Evolutionary conservation across 2,888 invertebrate genomes (phyloP), one percentile per base, ranked within the genome.

Genomic region (Pristionchus arcanus): DNA sequence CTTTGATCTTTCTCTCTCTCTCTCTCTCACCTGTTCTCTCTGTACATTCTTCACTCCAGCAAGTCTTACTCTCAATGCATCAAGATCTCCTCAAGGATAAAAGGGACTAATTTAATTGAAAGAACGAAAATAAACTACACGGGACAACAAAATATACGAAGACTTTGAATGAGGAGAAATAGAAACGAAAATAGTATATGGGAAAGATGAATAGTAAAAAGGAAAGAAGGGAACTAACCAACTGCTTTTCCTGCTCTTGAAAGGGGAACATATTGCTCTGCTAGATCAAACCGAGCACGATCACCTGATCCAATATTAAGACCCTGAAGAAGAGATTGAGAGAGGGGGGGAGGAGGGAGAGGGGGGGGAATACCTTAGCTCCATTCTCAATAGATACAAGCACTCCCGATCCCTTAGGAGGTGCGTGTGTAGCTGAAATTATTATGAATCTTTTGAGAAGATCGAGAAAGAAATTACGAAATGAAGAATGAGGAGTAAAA

Each of bases 11-110:
- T 55, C 13, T 25, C 25, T 66, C 68, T 68, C 31, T 68, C 28
- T 28, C 42, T 49, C 42, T 68, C 31, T 25, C 11, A 68, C 68
- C 68, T 68, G 68, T 68, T 86, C 86, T 63, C 86, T 86, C 31
- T n/a, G n/a, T 34, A 86, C 86, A 37, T 86, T 86, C 86, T 86
- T 86, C 31, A 86, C 86, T 86, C 86, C 86, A 9, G 86, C 86
- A 7, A 86, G 34, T 37, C 86, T 28, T 0, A 66, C 66, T 28
- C 86, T 25, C 21, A 86, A 59, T 25, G 66, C 86, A 31, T 86
- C 86, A 7, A 86, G 42, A 49, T 86, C 86, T 37, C 86, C 86
- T 86, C 13, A 66, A 84, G 1, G 55, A 84, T 77, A 21, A 25
- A 59, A 59, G 34, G 25, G 25, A 77, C 77, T 77, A 11, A 42